Conservation (phyloP, 2,888 invertebrate species). For the Cyclophora albipunctata region DNA sequence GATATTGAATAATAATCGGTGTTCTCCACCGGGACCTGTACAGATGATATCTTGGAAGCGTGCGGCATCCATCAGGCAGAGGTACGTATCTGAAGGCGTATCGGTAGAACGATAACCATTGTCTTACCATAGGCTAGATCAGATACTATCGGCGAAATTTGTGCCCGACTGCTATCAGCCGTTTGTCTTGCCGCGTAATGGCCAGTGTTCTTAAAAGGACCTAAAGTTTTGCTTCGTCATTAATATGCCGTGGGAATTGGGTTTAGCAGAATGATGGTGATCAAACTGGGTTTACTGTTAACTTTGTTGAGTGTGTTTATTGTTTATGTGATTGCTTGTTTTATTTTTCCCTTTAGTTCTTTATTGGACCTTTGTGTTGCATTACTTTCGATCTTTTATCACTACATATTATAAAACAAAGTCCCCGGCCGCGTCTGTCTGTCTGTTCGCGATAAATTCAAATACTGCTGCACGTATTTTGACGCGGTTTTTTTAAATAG, state of each 20-base stretch:
- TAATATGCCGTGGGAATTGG: slow-evolving; percentile 63
- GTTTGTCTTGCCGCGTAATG: slow-evolving; percentile 68
- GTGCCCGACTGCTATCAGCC: slow-evolving; percentile 60
- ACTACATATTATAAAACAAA: no score
- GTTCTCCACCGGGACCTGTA: slow-evolving; percentile 56
- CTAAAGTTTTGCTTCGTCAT: slow-evolving; percentile 66
- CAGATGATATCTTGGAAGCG: slow-evolving; percentile 65
- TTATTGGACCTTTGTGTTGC: no score
- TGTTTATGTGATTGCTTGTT: no score
- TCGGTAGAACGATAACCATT: slow-evolving; percentile 66
- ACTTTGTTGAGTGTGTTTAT: no score
- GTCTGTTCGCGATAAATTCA: no score
- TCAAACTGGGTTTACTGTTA: no score
- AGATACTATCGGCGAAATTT: slow-evolving; percentile 69
- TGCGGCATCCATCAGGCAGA: slow-evolving; percentile 67
- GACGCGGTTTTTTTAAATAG: no score
- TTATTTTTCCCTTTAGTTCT: no score
- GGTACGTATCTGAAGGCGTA: slow-evolving; percentile 51
- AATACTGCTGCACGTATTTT: no score
- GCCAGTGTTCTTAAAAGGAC: slow-evolving; percentile 55
- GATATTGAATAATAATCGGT: slow-evolving; percentile 74
- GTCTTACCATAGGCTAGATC: slow-evolving; percentile 35
- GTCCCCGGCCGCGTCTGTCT: no score
- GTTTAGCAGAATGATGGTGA: slow-evolving; percentile 14
- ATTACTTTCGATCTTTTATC: no score